Conservation (phyloP, 2,113 vertebrate genomes). For the Entelurus aequoreus region DNA sequence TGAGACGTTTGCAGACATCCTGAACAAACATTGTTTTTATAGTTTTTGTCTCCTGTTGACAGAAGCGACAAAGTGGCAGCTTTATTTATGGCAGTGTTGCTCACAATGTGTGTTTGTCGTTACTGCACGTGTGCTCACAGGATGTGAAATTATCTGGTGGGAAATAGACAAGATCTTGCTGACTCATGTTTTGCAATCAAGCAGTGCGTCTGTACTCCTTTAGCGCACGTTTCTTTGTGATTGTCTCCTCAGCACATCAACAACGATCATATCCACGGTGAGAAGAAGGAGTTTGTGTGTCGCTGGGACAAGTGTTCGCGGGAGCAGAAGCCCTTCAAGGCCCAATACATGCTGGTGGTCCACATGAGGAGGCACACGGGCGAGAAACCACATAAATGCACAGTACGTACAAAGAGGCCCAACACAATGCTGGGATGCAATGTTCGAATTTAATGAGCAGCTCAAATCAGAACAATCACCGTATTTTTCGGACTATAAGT, state of each 20-base stretch:
- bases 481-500: no score
- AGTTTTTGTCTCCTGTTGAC: constrained; percentile 43
- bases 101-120: constrained; percentile 14
- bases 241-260: constrained; percentile 86
- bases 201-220: neutral
- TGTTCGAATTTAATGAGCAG: no score
- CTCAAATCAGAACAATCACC: no score
- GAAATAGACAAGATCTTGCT: constrained; percentile 40
- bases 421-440: neutral
- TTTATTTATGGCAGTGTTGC: constrained; percentile 44
- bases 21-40: constrained; percentile 45
- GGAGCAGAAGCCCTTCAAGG: constrained; percentile 98
- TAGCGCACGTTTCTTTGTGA: neutral
- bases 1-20: constrained; percentile 17
- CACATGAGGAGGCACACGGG: constrained; percentile 96
- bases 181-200: constrained; percentile 12
- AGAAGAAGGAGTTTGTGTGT: constrained; percentile 99
- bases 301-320: constrained; percentile 94
- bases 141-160: constrained; percentile 22
- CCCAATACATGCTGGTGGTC: constrained; percentile 98
- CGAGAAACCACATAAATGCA: constrained; percentile 97
- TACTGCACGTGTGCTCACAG: constrained; percentile 5
- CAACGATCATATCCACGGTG: constrained; percentile 97
- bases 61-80: constrained; percentile 43
- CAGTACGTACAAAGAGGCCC: constrained; percentile 73